Evolutionary conservation across 2,797 vertebrate genomes (phyloP).

Genomic region (Mico argentatus): DNA sequence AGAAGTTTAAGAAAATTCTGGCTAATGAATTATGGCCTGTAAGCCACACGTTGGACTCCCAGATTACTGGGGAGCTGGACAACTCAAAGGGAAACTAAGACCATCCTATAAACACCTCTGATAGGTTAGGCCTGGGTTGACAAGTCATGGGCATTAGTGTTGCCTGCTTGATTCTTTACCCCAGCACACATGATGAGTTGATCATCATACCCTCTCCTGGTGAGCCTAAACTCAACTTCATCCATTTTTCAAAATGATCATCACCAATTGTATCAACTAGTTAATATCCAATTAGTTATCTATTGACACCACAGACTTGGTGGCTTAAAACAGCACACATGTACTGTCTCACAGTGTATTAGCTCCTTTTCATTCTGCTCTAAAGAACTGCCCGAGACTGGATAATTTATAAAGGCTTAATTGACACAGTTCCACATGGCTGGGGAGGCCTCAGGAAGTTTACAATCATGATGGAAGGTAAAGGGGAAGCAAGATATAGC

Average conservation of each 20-base stretch:
- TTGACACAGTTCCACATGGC: background rate
- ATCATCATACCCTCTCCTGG: background rate
- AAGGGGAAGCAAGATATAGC: background rate
- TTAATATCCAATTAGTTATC: background rate
- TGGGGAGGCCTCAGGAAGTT: background rate
- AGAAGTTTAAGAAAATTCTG: background rate
- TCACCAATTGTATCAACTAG: background rate
- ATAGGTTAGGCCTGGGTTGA: background rate
- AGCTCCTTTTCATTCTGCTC: background rate
- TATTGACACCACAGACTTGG: background rate
- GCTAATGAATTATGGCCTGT: background rate
- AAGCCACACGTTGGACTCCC: background rate
- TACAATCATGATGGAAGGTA: background rate
- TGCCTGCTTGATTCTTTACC: background rate
- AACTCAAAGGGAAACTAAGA: background rate
- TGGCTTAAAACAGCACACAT: background rate
- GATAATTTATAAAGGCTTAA: background rate
- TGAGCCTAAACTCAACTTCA: background rate
- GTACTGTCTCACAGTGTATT: background rate
- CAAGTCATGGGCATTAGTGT: background rate
- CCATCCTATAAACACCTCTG: background rate
- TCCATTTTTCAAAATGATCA: background rate
- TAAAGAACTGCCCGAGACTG: background rate
- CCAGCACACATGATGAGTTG: background rate
- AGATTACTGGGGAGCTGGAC: background rate